Percentiles rank a stretch among this genome's conserved stretches.
Evolutionary conservation across 2,888 invertebrate species (phyloP).

Genomic region (Pammene fasciana): DNA sequence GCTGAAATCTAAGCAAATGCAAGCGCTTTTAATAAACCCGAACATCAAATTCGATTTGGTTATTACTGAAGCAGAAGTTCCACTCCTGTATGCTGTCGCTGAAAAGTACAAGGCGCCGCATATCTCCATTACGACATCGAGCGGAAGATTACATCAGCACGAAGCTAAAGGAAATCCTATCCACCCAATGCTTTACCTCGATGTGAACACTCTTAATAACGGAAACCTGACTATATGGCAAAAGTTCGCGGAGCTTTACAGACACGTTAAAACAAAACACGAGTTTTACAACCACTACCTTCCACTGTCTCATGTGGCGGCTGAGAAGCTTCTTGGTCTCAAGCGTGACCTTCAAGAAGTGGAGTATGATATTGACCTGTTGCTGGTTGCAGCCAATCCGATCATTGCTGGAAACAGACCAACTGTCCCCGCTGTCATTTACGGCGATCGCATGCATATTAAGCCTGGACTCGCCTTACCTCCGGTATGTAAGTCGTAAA

Average conservation of each 20-base stretch:
- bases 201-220: slow-evolving; percentile 71
- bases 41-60: slow-evolving; percentile 82
- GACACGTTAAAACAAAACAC: slow-evolving; percentile 62
- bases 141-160: slow-evolving; percentile 74
- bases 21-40: slow-evolving; percentile 67
- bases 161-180: slow-evolving; percentile 80
- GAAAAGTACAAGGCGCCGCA: slow-evolving; percentile 81
- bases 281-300: slow-evolving; percentile 71
- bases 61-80: slow-evolving; percentile 81
- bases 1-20: slow-evolving; percentile 71
- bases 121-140: slow-evolving; percentile 79
- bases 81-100: slow-evolving; percentile 76
- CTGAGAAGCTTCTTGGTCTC: slow-evolving; percentile 66
- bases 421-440: slow-evolving; percentile 64
- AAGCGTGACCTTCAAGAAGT: slow-evolving; percentile 66
- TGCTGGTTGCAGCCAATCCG: slow-evolving; percentile 71
- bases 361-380: slow-evolving; percentile 73
- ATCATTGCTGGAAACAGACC: slow-evolving; percentile 71
- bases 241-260: slow-evolving; percentile 63
- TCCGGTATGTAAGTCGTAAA: slow-evolving; percentile 54
- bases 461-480: slow-evolving; percentile 63
- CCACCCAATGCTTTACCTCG: slow-evolving; percentile 79
- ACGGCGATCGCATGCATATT: slow-evolving; percentile 73
- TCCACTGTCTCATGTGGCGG: slow-evolving; percentile 67
- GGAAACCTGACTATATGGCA: slow-evolving; percentile 72